phyloP scores from a whole-genome alignment of 2,113 vertebrate genomes.

The Saguinus imperator region DNA sequence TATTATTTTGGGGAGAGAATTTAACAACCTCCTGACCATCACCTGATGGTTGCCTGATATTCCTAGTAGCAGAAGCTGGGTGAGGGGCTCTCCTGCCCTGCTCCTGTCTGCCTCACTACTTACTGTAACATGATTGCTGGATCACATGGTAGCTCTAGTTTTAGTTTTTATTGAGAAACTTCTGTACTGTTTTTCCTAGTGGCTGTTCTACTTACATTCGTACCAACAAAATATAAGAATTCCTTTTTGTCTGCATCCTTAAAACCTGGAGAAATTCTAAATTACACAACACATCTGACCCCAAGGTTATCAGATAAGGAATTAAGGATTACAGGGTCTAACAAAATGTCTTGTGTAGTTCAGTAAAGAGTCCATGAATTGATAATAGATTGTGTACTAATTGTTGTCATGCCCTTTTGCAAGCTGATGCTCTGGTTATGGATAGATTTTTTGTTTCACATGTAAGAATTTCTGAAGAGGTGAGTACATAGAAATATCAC shows the following conservation, averaged over 20 bases:
- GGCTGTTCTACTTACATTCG: not conserved
- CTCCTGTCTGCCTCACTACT: too few relatives aligned
- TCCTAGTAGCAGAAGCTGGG: too few relatives aligned
- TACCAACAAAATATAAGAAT: not conserved
- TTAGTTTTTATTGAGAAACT: not conserved
- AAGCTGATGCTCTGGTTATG: not conserved
- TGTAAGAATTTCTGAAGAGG: slow-evolving; percentile 5
- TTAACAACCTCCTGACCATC: too few relatives aligned
- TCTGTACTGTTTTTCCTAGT: not conserved
- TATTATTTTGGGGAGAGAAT: too few relatives aligned
- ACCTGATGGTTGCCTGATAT: too few relatives aligned
- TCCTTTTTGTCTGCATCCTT: not conserved
- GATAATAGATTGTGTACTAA: not conserved
- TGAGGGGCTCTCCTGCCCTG: too few relatives aligned
- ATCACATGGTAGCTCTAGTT: not conserved
- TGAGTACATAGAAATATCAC: not conserved
- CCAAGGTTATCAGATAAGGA: not conserved
- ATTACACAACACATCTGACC: not conserved
- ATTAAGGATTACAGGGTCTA: not conserved
- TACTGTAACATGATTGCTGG: not conserved
- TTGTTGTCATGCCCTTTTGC: not conserved
- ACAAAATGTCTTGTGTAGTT: not conserved
- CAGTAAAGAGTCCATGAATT: not conserved
- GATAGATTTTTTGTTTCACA: not conserved
- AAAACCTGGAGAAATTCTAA: not conserved